These are phyloP conservation scores for Rotaria sp. DNA, from an alignment of 2,888 invertebrate genomes.

Conservation along the genomic window DNA sequence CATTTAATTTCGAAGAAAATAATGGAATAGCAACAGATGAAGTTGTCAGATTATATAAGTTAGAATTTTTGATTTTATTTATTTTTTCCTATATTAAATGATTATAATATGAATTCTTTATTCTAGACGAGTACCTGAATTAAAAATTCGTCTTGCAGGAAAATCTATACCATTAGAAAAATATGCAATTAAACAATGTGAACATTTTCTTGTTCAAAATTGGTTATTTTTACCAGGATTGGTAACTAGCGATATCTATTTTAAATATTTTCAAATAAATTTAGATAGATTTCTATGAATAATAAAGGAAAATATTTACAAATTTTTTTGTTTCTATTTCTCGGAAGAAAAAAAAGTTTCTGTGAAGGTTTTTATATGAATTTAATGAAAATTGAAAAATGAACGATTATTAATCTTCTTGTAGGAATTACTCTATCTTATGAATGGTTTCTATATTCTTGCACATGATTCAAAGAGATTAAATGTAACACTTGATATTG, in stretches of 20 bases:
- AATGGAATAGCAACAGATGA: background rate
- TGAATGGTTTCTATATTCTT: constrained; percentile 81
- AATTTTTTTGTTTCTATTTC: background rate
- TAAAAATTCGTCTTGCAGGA: constrained; percentile 82
- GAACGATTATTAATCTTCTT: constrained; percentile 41
- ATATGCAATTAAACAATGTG: constrained; percentile 78
- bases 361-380: constrained; percentile 67
- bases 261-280: background rate
- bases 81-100: no score
- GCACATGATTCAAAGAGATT: constrained; percentile 64
- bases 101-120: no score
- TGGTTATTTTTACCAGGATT: constrained; percentile 71
- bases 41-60: background rate
- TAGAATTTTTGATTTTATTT: background rate
- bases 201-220: constrained; percentile 70
- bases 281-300: no score
- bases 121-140: constrained; percentile 68
- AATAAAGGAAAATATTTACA: background rate
- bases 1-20: constrained; percentile 21
- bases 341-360: background rate
- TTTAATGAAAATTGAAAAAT: background rate
- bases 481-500: constrained; percentile 49
- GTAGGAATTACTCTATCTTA: constrained; percentile 76
- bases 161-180: constrained; percentile 95
- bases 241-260: constrained; percentile 48